Evolutionary conservation across 53 echinoderm and acorn worm genomes (phyloP).

Genomic region (Actinopyga echinites): DNA sequence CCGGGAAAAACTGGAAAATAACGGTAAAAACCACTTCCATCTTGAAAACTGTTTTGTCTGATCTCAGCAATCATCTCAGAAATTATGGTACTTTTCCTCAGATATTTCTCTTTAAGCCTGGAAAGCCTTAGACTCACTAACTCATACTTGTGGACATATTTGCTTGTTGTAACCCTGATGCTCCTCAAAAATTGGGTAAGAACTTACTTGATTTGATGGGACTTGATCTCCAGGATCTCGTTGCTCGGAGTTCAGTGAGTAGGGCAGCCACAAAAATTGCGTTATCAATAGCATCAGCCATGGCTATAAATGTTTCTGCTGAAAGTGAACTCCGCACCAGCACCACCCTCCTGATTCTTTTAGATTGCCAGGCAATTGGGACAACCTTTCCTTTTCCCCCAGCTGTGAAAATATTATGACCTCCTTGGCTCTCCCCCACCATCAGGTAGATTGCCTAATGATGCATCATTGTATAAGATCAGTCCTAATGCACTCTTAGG

Average conservation of each 20-base stretch:
- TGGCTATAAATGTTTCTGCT: conserved; percentile 19
- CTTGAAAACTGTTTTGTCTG: no score
- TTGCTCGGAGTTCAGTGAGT: conserved; percentile 4
- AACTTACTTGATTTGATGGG: no score
- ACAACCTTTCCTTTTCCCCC: background rate
- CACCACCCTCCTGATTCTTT: background rate
- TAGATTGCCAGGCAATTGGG: conserved; percentile 30
- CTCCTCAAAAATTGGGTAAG: no score
- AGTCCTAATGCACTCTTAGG: background rate
- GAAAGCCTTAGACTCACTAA: no score
- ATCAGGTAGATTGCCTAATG: conserved; percentile 19
- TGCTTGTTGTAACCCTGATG: no score
- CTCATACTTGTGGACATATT: no score
- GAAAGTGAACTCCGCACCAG: conserved; percentile 2
- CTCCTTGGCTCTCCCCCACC: conserved; percentile 21
- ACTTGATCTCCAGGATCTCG: no score
- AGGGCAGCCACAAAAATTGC: background rate
- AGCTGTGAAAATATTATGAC: background rate
- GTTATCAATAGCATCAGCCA: conserved; percentile 25
- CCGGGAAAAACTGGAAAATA: no score
- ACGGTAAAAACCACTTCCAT: no score
- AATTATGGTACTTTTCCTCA: no score
- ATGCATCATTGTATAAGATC: conserved; percentile 5
- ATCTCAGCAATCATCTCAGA: no score
- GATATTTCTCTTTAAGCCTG: no score